Base-by-base conservation (phyloP, 53 echinoderm and acorn worm species). In the Paracentrotus lividus region DNA sequence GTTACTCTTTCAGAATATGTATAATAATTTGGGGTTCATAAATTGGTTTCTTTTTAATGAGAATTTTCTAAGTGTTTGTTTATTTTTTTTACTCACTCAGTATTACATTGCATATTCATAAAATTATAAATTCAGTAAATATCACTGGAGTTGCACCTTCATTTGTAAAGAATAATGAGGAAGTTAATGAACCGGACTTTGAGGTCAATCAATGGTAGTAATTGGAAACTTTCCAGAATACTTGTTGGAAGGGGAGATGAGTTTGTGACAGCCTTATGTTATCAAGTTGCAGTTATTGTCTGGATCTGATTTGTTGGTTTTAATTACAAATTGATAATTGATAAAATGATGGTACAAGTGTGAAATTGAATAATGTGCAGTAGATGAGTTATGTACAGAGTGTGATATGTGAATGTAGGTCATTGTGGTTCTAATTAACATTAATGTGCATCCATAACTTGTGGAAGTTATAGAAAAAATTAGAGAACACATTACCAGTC, bases 171-270 rank as follows among this genome's bases (percentile, higher is more conserved):
- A 43, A 47, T 6, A 12, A n/a, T 3, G 1, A 76, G 40, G 26
- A 47, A 81, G 81, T n/a, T n/a, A 45, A 26, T 24, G 10, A 26
- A 81, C n/a, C 47, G 47, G 81, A 81, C 47, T 47, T 27, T 9
- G 44, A 81, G 81, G 47, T 81, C 24, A 81, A 81, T 24, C 20
- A 47, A 27, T 47, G 27, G 81, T 47, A 47, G 49, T 26, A 45
- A 45, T 47, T 81, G 81, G 81, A 81, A n/a, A n/a, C 45, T 81
- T 81, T 81, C 47, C 47, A 81, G 81, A 45, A 44, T 15, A 13
- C 47, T 81, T 81, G 44, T 47, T 26, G 49, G 44, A 81, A 81
- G 21, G 8, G 9, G 81, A 81, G 44, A 81, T 45, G 44, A 45
- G 21, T 81, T 45, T 45, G 8, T 81, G 42, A 20, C 21, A 40